Evolutionary conservation across 1,140 invertebrate species (phyloP).

Genomic region (Magallana gigas): DNA sequence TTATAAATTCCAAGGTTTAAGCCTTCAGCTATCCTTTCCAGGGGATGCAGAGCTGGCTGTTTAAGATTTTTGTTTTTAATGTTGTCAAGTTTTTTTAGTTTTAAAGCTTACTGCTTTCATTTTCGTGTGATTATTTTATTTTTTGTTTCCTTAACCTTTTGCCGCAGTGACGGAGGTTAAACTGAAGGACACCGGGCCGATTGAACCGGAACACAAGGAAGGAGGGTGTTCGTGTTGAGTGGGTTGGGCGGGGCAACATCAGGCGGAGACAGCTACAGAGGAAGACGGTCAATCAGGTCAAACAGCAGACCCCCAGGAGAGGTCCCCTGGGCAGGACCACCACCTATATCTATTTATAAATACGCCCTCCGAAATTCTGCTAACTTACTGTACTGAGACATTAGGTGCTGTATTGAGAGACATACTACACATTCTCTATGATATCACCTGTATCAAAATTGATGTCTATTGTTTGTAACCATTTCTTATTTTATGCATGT

Average conservation of each 20-base stretch:
- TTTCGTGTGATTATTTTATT: conserved; percentile 54
- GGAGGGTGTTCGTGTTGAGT: conserved; percentile 93
- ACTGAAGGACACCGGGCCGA: conserved; percentile 94
- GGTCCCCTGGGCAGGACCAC: neutral
- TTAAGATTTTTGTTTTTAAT: neutral
- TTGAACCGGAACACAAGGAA: conserved; percentile 91
- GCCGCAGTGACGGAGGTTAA: conserved; percentile 97
- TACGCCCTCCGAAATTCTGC: conserved; percentile 10
- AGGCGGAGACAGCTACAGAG: neutral
- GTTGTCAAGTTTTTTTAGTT: neutral
- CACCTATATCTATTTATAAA: neutral
- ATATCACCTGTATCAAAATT: neutral
- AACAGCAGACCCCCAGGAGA: neutral
- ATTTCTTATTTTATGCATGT: conserved; percentile 7
- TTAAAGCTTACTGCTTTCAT: neutral
- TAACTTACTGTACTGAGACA: neutral
- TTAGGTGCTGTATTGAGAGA: conserved; percentile 23
- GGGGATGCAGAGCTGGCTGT: too few species aligned
- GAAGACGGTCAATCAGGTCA: neutral
- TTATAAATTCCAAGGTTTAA: too few species aligned
- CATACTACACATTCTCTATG: neutral
- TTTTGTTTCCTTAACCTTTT: conserved; percentile 85
- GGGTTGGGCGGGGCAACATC: neutral
- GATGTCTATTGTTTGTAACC: neutral
- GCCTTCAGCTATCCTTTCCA: too few species aligned